Evolutionary conservation across 2,888 invertebrate genomes (phyloP).

Genomic region (Drosophila tanythrix): DNA sequence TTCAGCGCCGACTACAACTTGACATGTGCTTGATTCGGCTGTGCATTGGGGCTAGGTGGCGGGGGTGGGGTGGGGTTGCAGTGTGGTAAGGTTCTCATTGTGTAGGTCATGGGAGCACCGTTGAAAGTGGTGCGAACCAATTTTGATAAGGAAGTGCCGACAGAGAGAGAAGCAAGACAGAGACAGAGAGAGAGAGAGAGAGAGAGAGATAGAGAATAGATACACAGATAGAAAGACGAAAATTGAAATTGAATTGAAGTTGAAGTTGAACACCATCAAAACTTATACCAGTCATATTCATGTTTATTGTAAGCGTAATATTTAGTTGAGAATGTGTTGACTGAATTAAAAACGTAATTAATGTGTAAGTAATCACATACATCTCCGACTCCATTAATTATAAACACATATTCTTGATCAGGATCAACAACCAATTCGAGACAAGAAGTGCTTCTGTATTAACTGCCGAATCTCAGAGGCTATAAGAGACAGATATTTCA

Average conservation of each 20-base stretch:
- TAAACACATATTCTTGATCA: not conserved
- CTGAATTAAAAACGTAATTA: not conserved
- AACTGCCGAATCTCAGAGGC: not conserved
- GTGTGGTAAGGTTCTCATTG: not conserved
- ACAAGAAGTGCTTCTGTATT: not conserved
- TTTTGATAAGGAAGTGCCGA: conserved; percentile 41
- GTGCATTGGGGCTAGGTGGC: not conserved
- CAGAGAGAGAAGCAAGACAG: not conserved
- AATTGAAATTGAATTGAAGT: not conserved
- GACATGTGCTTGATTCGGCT: conserved; percentile 5
- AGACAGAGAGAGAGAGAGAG: not conserved
- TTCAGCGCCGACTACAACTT: conserved; percentile 51
- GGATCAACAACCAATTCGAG: not conserved
- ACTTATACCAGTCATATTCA: not conserved
- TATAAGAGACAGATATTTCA: not conserved
- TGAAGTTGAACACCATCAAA: not conserved
- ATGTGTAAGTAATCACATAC: not conserved
- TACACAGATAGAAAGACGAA: too few species aligned
- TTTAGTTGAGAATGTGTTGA: not conserved
- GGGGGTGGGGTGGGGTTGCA: not conserved
- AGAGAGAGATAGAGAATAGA: not conserved
- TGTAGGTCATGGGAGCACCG: conserved; percentile 56
- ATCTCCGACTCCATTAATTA: not conserved
- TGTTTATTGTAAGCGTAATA: too few species aligned
- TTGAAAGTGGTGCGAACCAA: conserved; percentile 47